These are phyloP conservation scores for Catocala sponsa DNA, from an alignment of 2,888 invertebrate genomes.

Conservation along the genomic window DNA sequence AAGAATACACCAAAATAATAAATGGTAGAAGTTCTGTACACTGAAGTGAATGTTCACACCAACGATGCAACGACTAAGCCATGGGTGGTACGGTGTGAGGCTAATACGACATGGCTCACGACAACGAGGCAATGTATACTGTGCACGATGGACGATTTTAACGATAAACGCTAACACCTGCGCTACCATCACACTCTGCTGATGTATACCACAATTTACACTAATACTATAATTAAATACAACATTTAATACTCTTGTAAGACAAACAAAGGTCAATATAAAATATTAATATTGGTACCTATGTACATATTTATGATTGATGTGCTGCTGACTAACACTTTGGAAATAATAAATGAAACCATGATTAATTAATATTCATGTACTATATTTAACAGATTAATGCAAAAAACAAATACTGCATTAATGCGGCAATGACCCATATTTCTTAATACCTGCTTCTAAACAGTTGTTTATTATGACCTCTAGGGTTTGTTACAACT, in stretches of 20 bases:
- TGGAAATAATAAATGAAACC: background rate
- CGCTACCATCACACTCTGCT: conserved; percentile 67
- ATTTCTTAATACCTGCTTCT: conserved; percentile 35
- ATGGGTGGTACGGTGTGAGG: conserved; percentile 78
- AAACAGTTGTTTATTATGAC: conserved; percentile 26
- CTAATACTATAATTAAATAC: conserved; percentile 12
- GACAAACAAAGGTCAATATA: background rate
- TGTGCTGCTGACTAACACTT: background rate
- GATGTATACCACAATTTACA: conserved; percentile 28
- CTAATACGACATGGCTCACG: conserved; percentile 79
- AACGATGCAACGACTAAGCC: conserved; percentile 84
- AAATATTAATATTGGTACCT: background rate
- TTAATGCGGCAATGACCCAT: conserved; percentile 34
- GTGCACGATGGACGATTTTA: conserved; percentile 68
- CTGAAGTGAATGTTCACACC: conserved; percentile 73
- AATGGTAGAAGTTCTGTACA: conserved; percentile 65
- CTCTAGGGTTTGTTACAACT: conserved; percentile 33
- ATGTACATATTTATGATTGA: background rate
- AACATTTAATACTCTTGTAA: conserved; percentile 9
- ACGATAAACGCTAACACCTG: conserved; percentile 66
- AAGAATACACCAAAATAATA: conserved; percentile 56
- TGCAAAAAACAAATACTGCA: conserved; percentile 14
- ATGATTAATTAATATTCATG: conserved; percentile 7
- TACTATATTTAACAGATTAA: conserved; percentile 15
- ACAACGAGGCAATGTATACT: conserved; percentile 75